A percentile compares a stretch with the other conserved stretches of the same genome.
Evolutionary conservation across 1,140 invertebrate species (phyloP).

Genomic region (Pararge aegeria): DNA sequence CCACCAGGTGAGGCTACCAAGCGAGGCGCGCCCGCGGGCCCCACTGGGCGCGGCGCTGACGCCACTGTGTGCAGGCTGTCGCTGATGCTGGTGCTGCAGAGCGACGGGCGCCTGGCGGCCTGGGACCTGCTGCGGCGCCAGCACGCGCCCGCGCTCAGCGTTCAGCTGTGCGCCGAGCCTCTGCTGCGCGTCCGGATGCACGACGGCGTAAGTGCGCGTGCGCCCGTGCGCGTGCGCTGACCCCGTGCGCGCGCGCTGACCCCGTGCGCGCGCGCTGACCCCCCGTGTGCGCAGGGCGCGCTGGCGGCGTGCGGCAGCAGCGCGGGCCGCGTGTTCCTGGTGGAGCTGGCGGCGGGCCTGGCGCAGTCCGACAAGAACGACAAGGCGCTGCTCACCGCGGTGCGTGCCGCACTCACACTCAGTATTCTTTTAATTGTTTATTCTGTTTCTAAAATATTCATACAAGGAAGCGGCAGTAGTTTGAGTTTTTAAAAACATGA

Average conservation of each 20-base stretch:
- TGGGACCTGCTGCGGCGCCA: slow-evolving; percentile 96
- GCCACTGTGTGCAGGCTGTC: slow-evolving; percentile 83
- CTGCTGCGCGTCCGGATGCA: slow-evolving; percentile 68
- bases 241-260: background rate
- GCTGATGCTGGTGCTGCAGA: slow-evolving; percentile 90
- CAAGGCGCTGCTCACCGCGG: slow-evolving; percentile 89
- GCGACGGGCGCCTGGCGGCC: slow-evolving; percentile 90
- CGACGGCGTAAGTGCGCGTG: slow-evolving; percentile 29
- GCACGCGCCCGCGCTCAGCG: slow-evolving; percentile 89
- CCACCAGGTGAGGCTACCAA: slow-evolving; percentile 80
- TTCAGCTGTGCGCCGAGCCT: slow-evolving; percentile 86
- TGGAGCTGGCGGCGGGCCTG: slow-evolving; percentile 92
- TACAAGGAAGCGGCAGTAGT: too few relatives aligned
- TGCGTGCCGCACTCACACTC: too few relatives aligned
- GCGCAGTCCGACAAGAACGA: slow-evolving; percentile 90
- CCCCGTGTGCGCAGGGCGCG: slow-evolving; percentile 81
- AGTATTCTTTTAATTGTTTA: too few relatives aligned
- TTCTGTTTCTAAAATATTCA: too few relatives aligned
- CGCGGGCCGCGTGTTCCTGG: slow-evolving; percentile 89
- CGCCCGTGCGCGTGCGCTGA: background rate
- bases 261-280: background rate
- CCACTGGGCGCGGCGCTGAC: background rate
- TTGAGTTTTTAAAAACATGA: too few relatives aligned
- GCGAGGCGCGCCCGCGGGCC: background rate
- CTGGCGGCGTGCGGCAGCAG: slow-evolving; percentile 90